Base-by-base conservation (phyloP, 2,797 vertebrate genomes). In the Pelochelys cantorii region DNA sequence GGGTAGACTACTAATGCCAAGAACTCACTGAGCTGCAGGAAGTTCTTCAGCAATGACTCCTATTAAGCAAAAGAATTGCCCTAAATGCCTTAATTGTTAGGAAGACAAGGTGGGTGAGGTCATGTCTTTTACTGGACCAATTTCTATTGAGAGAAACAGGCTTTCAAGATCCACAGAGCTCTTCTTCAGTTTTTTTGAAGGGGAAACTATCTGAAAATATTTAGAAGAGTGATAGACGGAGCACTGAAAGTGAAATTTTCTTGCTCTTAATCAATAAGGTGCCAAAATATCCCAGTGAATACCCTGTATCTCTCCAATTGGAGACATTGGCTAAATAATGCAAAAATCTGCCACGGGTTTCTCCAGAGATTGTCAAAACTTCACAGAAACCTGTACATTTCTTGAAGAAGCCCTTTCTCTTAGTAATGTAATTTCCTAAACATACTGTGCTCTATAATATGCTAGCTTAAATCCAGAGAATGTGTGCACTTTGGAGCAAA, bases 21-120 rank as follows among this genome's bases (percentile, higher is more conserved):
- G 7, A 83, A 55, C 17, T 79, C 34, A 22, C 68, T 74, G 4
- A 81, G 2, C 7, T 42, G 5, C 17, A 93, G 1, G 83, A 77
- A 87, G 79, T 57, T 87, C 5, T 87, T 93, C 4, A 53, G 55
- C 81, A 55, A 27, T 31, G 2, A 60, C 1, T 88, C 86, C 11
- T 1, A n/a, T 8, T 8, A 54, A 1, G 12, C 86, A 56, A 90
- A 82, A 1, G 2, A 4, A n/a, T 15, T 27, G 57, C 29, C 0
- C 7, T 34, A 0, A 85, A 17, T 57, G 85, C 27, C 11, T 22
- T 57, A 78, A 84, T 15, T 68, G 3, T 52, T 88, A 48, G 18
- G 20, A 77, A 53, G 11, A 82, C n/a, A 22, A 34, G 9, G n/a
- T 68, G 18, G 65, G n/a, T 34, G 18, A 71, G n/a, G n/a, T 37